Evolutionary conservation across 2,113 vertebrate genomes (phyloP).

Genomic region (Ptilorrhoa leucosticta): DNA sequence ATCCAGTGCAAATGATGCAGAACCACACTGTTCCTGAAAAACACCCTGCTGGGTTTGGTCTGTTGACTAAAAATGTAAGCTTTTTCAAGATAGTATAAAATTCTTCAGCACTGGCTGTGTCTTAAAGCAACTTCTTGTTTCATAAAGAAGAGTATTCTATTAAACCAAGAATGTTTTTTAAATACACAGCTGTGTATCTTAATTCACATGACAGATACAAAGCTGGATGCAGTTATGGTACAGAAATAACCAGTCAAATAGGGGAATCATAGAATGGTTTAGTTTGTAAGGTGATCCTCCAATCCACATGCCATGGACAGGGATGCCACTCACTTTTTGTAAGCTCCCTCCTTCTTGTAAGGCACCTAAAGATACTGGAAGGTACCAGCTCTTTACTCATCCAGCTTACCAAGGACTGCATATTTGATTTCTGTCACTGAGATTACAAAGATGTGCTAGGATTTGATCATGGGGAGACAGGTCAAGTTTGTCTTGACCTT

Average conservation of each 20-base stretch:
- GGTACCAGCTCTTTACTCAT: background rate
- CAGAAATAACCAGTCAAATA: background rate
- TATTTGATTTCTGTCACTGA: background rate
- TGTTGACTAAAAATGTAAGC: background rate
- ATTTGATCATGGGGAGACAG: background rate
- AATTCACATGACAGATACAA: background rate
- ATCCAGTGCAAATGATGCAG: background rate
- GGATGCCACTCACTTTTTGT: background rate
- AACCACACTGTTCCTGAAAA: slow-evolving; percentile 11
- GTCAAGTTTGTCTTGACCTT: background rate
- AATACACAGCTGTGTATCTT: background rate
- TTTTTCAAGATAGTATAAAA: slow-evolving; percentile 22
- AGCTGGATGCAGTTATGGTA: background rate
- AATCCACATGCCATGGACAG: background rate
- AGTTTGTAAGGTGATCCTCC: too few relatives aligned
- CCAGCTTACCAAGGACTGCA: background rate
- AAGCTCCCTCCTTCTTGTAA: background rate
- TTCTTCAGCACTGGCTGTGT: background rate
- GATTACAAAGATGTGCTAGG: background rate
- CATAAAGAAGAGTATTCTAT: background rate
- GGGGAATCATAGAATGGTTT: background rate
- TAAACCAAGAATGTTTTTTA: background rate
- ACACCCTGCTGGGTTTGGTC: background rate
- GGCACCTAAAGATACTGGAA: background rate
- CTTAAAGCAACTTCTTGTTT: background rate